These are phyloP conservation scores for Nysson spinosus DNA, from an alignment of 2,888 invertebrate genomes.

Conservation along the genomic window DNA sequence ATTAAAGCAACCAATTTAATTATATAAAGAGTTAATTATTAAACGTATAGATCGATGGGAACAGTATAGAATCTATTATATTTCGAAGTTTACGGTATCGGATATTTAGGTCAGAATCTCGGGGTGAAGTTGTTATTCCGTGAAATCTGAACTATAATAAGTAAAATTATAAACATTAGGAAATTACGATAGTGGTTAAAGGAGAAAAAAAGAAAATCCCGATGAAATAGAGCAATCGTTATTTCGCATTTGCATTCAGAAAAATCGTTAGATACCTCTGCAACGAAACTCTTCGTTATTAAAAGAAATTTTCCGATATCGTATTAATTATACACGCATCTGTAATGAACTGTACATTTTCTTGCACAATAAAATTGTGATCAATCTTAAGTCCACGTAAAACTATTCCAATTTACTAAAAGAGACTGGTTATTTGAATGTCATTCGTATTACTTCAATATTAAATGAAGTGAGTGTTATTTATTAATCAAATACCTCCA, in stretches of 20 bases:
- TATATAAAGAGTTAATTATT: not conserved
- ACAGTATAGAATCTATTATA: constrained; percentile 14
- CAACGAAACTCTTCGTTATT: constrained; percentile 39
- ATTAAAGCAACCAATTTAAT: constrained; percentile 4
- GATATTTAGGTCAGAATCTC: constrained; percentile 12
- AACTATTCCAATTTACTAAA: too few relatives aligned
- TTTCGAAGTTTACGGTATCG: constrained; percentile 5
- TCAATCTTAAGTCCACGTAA: too few relatives aligned
- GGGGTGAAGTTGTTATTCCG: not conserved
- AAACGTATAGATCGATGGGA: constrained; percentile 24
- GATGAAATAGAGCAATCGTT: not conserved
- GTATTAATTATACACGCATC: constrained; percentile 50
- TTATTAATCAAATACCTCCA: too few relatives aligned
- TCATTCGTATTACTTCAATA: too few relatives aligned
- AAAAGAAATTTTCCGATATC: constrained; percentile 50
- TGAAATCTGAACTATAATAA: constrained; percentile 3
- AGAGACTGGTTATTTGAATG: too few relatives aligned
- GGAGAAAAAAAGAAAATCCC: not conserved
- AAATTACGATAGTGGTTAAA: not conserved
- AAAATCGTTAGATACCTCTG: constrained; percentile 38
- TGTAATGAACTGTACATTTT: constrained; percentile 56
- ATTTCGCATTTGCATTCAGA: constrained; percentile 11
- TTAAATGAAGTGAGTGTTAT: too few relatives aligned
- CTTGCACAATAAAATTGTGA: constrained; percentile 63
- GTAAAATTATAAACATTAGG: not conserved